Percentiles rank a stretch among this genome's conserved stretches.
These are phyloP conservation scores for Hecatera dysodea DNA, from an alignment of 2,888 invertebrate species.

Conservation along the genomic window DNA sequence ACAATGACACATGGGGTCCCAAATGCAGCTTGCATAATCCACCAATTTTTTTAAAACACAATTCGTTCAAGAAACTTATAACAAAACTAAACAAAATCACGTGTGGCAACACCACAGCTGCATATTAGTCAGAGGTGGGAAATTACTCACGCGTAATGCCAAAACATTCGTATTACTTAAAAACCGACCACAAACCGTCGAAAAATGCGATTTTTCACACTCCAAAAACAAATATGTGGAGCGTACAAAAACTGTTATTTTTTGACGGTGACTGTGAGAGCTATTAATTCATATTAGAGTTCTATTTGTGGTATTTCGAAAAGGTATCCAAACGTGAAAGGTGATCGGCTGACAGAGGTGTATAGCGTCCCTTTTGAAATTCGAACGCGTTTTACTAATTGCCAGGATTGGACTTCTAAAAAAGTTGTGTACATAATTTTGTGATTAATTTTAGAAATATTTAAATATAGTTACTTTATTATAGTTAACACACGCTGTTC, in stretches of 20 bases:
- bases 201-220: conserved; percentile 89
- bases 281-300: conserved; percentile 87
- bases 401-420: conserved; percentile 46
- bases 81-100: conserved; percentile 80
- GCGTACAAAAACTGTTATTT: conserved; percentile 80
- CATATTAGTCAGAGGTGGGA: conserved; percentile 73
- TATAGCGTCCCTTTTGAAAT: conserved; percentile 78
- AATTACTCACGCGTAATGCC: conserved; percentile 85
- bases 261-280: conserved; percentile 72
- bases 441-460: conserved; percentile 42
- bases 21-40: conserved; percentile 45
- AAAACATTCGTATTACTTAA: conserved; percentile 88
- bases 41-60: conserved; percentile 53
- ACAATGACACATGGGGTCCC: conserved; percentile 22
- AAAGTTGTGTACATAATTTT: conserved; percentile 25
- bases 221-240: conserved; percentile 86
- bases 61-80: conserved; percentile 78
- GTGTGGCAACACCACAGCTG: conserved; percentile 81
- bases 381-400: conserved; percentile 75
- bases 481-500: conserved; percentile 21
- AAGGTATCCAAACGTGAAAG: conserved; percentile 67
- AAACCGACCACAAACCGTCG: conserved; percentile 85
- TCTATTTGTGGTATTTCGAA: conserved; percentile 66
- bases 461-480: neutral
- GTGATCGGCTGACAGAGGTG: conserved; percentile 55